Evolutionary conservation across 2,113 vertebrate species (phyloP).

Genomic region (Crotophaga sulcirostris): DNA sequence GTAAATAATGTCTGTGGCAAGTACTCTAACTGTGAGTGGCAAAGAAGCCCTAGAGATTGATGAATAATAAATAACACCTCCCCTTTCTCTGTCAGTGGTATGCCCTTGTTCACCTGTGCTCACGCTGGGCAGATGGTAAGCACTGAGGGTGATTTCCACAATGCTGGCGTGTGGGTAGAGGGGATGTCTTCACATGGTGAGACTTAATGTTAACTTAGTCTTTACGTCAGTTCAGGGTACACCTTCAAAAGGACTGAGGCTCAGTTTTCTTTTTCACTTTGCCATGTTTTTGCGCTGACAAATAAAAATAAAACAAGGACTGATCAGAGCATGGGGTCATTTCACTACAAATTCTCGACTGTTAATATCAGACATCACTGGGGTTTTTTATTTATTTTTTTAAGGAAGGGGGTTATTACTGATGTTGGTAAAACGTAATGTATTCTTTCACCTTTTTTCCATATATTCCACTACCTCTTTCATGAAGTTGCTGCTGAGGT

Average conservation of each 20-base stretch:
- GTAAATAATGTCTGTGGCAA: slow-evolving; percentile 51
- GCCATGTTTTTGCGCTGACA: neutral
- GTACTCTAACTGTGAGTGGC: slow-evolving; percentile 36
- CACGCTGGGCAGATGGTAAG: neutral
- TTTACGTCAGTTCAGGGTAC: neutral
- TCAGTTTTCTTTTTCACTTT: neutral
- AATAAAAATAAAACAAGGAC: neutral
- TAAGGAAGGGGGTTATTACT: neutral
- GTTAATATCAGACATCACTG: neutral
- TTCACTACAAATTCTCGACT: neutral
- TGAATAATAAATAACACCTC: slow-evolving; percentile 47
- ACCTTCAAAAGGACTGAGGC: neutral
- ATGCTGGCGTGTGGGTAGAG: neutral
- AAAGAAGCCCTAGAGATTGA: slow-evolving; percentile 50
- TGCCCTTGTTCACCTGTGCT: neutral
- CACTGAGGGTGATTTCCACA: neutral
- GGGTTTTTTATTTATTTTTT: no score
- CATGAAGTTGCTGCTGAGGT: neutral
- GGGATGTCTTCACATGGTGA: neutral
- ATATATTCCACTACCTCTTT: neutral
- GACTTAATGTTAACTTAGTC: neutral
- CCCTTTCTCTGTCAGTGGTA: neutral
- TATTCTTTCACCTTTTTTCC: neutral
- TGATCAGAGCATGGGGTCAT: neutral
- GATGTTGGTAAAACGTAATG: neutral